Conservation (phyloP, 1,140 invertebrate genomes). For the Carposina sasakii region DNA sequence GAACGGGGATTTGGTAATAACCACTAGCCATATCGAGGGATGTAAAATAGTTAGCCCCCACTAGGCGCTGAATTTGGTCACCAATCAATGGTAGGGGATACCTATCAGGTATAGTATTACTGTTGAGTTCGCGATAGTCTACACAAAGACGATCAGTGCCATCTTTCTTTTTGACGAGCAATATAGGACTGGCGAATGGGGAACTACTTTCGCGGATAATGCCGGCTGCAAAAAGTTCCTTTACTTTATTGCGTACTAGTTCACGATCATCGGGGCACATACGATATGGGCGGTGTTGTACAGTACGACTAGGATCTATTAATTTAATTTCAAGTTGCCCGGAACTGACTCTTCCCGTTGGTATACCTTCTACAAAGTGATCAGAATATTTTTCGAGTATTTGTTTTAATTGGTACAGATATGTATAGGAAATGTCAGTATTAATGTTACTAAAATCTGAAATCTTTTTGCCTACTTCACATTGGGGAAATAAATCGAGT, state of each 20-base stretch:
- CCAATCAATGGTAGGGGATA: conserved; percentile 65
- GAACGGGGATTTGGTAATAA: background rate
- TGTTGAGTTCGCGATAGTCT: conserved; percentile 63
- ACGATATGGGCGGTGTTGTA: conserved; percentile 2
- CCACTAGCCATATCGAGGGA: conserved; percentile 13
- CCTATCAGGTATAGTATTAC: conserved; percentile 43
- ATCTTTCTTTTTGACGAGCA: conserved; percentile 25
- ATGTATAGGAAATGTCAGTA: background rate
- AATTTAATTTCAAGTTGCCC: conserved; percentile 3
- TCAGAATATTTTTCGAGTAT: background rate
- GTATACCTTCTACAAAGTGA: background rate
- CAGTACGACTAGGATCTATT: background rate
- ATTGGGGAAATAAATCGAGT: background rate
- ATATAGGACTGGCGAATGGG: conserved; percentile 21
- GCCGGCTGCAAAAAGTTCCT: conserved; percentile 27
- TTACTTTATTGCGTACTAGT: background rate
- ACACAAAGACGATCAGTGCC: conserved; percentile 28
- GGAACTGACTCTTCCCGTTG: conserved; percentile 1
- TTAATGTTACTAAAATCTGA: conserved; percentile 2
- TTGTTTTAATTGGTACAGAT: background rate
- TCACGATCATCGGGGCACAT: conserved; percentile 5
- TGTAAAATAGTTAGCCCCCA: conserved; percentile 16
- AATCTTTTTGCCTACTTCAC: background rate
- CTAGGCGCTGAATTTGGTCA: conserved; percentile 48
- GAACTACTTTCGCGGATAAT: conserved; percentile 16